A percentile compares a stretch with the other conserved stretches of the same genome.
Conservation (phyloP, 2,888 invertebrate genomes). For the Ligdia adustata region DNA sequence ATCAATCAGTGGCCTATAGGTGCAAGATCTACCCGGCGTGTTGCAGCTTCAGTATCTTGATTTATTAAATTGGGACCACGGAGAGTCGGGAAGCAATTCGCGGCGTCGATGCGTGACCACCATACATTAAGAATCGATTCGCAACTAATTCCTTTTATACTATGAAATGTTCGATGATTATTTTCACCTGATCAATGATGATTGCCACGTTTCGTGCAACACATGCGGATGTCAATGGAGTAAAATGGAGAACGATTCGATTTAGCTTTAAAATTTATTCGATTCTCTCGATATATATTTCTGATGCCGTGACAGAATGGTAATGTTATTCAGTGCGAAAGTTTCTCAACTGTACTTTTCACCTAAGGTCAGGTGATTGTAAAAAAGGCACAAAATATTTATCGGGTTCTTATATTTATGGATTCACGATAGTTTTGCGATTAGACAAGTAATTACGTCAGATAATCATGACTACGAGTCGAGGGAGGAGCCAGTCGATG, state of each 20-base stretch:
- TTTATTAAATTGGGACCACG: constrained; percentile 64
- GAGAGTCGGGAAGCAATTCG: constrained; percentile 45
- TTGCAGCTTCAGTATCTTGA: constrained; percentile 51
- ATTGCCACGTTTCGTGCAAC: constrained; percentile 16
- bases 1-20: constrained; percentile 53
- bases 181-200: constrained; percentile 28
- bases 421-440: constrained; percentile 9
- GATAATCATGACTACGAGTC: constrained; percentile 14
- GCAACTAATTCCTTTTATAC: constrained; percentile 31
- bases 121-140: constrained; percentile 31
- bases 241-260: constrained; percentile 1
- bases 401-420: not conserved
- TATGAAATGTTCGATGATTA: constrained; percentile 20
- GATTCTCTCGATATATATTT: constrained; percentile 4
- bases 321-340: not conserved
- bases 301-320: not conserved
- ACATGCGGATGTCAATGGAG: constrained; percentile 14
- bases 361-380: not conserved
- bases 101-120: constrained; percentile 44
- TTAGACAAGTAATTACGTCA: constrained; percentile 18
- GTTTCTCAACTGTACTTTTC: not conserved
- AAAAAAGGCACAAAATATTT: not conserved
- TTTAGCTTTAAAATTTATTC: constrained; percentile 1
- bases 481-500: constrained; percentile 4
- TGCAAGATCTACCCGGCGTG: constrained; percentile 49